Evolutionary conservation across 2,888 invertebrate genomes (phyloP), one percentile per base, ranked within the genome.

Genomic region (Theretra japonica): DNA sequence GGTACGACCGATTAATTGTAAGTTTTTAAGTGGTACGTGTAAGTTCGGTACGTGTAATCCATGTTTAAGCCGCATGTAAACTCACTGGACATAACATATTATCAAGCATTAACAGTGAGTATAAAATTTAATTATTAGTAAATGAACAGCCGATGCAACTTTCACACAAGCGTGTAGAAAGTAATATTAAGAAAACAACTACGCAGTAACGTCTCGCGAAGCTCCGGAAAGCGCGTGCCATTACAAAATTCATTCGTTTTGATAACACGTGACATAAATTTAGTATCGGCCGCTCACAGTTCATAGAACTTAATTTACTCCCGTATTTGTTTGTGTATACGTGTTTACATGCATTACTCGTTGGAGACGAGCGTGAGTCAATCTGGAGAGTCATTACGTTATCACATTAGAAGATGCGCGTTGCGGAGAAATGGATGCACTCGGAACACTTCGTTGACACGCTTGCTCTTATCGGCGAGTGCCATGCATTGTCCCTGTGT

Each of bases 201-300:
- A 65, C 53, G 60, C 33, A 65, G 56, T 65, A 71, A 50, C 70
- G 62, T 41, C 62, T 79, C 72, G 73, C 77, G 72, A 78, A 78
- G 75, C 83, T 85, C 88, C 90, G 90, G 90, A 88, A 89, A 90
- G 82, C 87, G 84, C 79, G 84, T 86, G 87, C 87, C 86, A 87
- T 90, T 89, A 93, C 91, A 90, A 91, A 91, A 91, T 88, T 89
- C 85, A 88, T 86, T 88, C 81, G 79, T 79, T 68, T 75, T 79
- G 88, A 92, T 93, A 92, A 90, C 85, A 83, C 82, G 83, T 91
- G 93, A 92, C 93, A 93, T 89, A 89, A 90, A 91, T 92, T 87
- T 86, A 84, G 83, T 92, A 91, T 92, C 90, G 82, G 77, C 79
- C 80, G 79, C 81, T 77, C 79, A 83, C 87, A 90, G 92, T 93